Conservation (phyloP, 2,888 invertebrate genomes). For the Oscheius sp. region DNA sequence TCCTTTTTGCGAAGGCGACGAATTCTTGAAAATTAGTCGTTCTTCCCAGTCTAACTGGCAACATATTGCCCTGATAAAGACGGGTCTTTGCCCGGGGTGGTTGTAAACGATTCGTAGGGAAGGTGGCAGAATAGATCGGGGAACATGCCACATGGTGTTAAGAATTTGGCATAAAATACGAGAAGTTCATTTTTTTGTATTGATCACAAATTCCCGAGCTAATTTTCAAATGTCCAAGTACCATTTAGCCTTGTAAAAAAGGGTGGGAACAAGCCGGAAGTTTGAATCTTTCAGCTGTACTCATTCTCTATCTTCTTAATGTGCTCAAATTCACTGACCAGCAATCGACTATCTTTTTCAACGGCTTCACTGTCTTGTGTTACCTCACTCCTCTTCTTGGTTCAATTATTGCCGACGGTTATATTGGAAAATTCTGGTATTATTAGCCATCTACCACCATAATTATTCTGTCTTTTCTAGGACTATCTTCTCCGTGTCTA, state of each 20-base stretch:
- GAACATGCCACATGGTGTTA: too few relatives aligned
- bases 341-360: slow-evolving; percentile 87
- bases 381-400: slow-evolving; percentile 91
- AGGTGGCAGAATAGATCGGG: not conserved
- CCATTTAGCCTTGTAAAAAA: too few relatives aligned
- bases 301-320: slow-evolving; percentile 87
- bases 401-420: slow-evolving; percentile 92
- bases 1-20: too few relatives aligned
- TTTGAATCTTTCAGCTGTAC: slow-evolving; percentile 84
- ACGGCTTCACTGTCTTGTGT: slow-evolving; percentile 88
- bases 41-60: too few relatives aligned
- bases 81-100: too few relatives aligned
- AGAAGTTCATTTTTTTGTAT: not conserved
- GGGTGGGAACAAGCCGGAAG: not conserved
- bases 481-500: slow-evolving; percentile 89
- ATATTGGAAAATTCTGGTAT: slow-evolving; percentile 87
- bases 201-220: too few relatives aligned
- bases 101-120: too few relatives aligned
- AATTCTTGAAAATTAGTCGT: too few relatives aligned
- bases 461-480: slow-evolving; percentile 66
- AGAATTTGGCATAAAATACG: too few relatives aligned
- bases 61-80: too few relatives aligned
- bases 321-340: slow-evolving; percentile 83
- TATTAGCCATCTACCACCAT: slow-evolving; percentile 10
- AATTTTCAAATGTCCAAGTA: too few relatives aligned